Evolutionary conservation across 2,888 invertebrate species (phyloP).

Genomic region (Branchellion lobata): DNA sequence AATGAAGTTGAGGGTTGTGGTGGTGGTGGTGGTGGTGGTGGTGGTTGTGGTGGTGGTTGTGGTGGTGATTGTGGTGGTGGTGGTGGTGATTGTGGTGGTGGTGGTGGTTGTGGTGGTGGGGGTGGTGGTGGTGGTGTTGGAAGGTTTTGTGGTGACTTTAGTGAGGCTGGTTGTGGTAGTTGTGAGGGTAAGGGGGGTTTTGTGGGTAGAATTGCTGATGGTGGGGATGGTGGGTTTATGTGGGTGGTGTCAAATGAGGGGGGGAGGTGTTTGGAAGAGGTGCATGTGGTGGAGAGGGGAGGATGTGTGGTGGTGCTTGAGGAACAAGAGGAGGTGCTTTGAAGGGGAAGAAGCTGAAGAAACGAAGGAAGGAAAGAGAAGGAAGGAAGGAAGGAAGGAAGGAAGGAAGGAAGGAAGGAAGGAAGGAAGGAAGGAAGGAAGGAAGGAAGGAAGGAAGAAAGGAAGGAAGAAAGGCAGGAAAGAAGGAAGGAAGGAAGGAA

Average conservation of each 20-base stretch:
- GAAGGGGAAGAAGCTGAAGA: background rate
- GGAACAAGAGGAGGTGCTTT: too few species aligned
- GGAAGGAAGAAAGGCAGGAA: constrained; percentile 40
- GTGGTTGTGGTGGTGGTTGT: constrained; percentile 12
- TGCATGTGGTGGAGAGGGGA: too few species aligned
- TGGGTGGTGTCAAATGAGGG: background rate
- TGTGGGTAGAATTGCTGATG: constrained; percentile 4
- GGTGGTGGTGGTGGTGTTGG: too few species aligned
- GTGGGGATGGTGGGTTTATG: background rate
- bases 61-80: constrained; percentile 3
- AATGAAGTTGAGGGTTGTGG: constrained; percentile 8
- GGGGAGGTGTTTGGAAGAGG: background rate
- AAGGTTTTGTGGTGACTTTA: too few species aligned
- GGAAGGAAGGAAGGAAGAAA: constrained; percentile 43
- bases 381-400: constrained; percentile 30
- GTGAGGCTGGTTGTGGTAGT: too few species aligned
- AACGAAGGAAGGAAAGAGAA: background rate
- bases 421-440: constrained; percentile 42
- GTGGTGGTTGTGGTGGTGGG: too few species aligned
- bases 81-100: constrained; percentile 8
- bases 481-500: constrained; percentile 41
- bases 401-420: constrained; percentile 40
- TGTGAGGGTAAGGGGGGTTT: too few species aligned
- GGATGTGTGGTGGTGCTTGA: too few species aligned
- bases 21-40: constrained; percentile 17